Percentiles rank a stretch among this genome's conserved stretches.
These are phyloP conservation scores for Anthopleura sola DNA, from an alignment of 64 coral and sea anemone genomes.

Conservation along the genomic window DNA sequence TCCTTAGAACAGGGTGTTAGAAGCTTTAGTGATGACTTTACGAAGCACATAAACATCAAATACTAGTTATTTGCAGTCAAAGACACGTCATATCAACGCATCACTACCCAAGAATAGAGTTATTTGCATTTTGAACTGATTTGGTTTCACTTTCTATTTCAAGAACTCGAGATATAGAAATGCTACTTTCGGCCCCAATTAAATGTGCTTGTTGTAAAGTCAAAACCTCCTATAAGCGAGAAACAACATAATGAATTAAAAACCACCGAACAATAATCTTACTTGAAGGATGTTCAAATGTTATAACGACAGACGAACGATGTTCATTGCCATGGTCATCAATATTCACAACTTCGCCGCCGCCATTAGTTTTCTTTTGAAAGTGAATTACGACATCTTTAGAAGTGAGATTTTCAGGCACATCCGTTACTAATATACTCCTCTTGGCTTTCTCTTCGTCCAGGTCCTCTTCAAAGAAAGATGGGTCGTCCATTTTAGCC, in stretches of 20 bases:
- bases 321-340: neutral
- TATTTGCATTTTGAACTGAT: too few relatives aligned
- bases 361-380: conserved; percentile 44
- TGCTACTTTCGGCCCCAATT: too few relatives aligned
- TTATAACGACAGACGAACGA: neutral
- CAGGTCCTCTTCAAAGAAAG: neutral
- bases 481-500: neutral
- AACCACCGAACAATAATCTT: neutral
- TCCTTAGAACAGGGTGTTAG: too few relatives aligned
- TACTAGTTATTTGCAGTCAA: too few relatives aligned
- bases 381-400: conserved; percentile 55
- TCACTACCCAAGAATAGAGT: too few relatives aligned
- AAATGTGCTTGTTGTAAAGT: neutral
- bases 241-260: neutral
- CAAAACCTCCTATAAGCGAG: neutral
- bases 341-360: conserved; percentile 48
- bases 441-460: conserved; percentile 10
- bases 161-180: too few relatives aligned
- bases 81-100: too few relatives aligned
- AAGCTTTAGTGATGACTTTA: too few relatives aligned
- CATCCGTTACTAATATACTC: neutral
- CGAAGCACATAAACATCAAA: too few relatives aligned
- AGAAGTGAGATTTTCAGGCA: neutral
- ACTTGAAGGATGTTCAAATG: neutral
- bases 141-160: too few relatives aligned